These are phyloP conservation scores for Rhingia campestris DNA, from an alignment of 2,888 invertebrate genomes.

Conservation along the genomic window DNA sequence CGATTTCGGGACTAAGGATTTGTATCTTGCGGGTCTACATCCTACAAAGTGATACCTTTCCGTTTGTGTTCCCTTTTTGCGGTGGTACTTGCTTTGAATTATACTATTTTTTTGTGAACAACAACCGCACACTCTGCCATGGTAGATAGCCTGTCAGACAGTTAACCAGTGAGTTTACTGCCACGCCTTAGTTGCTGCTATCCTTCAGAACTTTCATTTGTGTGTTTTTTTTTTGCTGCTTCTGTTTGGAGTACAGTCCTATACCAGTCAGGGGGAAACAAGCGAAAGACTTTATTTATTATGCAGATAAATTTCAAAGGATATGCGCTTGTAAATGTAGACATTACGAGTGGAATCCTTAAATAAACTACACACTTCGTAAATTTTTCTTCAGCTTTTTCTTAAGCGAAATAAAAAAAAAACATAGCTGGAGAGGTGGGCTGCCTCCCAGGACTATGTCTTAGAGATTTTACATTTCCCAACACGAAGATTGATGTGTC, in stretches of 20 bases:
- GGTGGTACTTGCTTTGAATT: constrained; percentile 52
- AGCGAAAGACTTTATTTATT: constrained; percentile 71
- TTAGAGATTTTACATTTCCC: constrained; percentile 40
- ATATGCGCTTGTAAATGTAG: constrained; percentile 74
- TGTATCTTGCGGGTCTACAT: constrained; percentile 54
- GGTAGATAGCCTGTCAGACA: constrained; percentile 65
- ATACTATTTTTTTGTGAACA: constrained; percentile 13
- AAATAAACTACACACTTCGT: constrained; percentile 73
- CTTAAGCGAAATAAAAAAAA: neutral
- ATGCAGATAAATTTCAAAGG: constrained; percentile 74
- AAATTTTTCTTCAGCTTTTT: constrained; percentile 50
- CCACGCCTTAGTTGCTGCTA: constrained; percentile 63
- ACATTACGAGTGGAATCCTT: constrained; percentile 74
- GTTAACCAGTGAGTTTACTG: constrained; percentile 63
- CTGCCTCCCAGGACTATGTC: constrained; percentile 10
- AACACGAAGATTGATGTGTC: constrained; percentile 62
- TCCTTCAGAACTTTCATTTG: constrained; percentile 58
- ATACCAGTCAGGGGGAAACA: constrained; percentile 35
- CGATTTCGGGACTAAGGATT: constrained; percentile 65
- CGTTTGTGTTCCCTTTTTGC: constrained; percentile 11
- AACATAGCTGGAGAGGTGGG: neutral
- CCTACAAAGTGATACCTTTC: constrained; percentile 67
- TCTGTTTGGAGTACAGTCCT: constrained; percentile 20
- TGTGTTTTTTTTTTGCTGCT: neutral
- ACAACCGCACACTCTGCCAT: constrained; percentile 30